phyloP scores from a whole-genome alignment of 2,797 vertebrate genomes.

The Muscicapa striata region DNA sequence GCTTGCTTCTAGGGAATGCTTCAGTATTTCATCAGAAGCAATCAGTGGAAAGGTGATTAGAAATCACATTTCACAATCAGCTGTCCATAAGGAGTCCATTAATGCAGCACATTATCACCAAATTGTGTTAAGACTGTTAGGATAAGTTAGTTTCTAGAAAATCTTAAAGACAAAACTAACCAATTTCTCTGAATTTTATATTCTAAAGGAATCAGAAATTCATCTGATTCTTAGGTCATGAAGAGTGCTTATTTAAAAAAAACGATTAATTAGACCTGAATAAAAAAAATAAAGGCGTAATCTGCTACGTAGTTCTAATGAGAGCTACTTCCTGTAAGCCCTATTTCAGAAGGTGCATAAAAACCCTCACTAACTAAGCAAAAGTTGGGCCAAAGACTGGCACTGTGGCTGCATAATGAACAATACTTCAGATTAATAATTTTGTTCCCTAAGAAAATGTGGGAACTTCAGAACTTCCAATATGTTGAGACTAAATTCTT shows the following conservation, averaged over 20 bases:
- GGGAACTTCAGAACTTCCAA: not conserved
- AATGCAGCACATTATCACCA: not conserved
- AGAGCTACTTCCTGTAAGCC: not conserved
- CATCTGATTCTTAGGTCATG: not conserved
- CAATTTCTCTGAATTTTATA: not conserved
- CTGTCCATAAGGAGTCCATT: not conserved
- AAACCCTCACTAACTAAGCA: not conserved
- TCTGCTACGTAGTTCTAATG: not conserved
- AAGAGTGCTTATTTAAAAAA: not conserved
- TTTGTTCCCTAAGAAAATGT: not conserved
- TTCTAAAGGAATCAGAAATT: not conserved
- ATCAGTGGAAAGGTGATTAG: not conserved
- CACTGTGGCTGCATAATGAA: fast-evolving
- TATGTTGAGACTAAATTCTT: not conserved
- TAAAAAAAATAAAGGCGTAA: not conserved
- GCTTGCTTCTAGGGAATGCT: not conserved
- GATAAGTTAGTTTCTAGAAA: not conserved
- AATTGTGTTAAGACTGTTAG: not conserved
- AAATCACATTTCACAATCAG: not conserved
- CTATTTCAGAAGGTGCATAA: not conserved
- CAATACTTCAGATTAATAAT: not conserved
- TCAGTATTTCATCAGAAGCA: not conserved
- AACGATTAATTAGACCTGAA: not conserved
- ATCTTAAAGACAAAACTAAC: not conserved
- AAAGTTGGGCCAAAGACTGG: not conserved